Conservation (phyloP, 2,113 vertebrate genomes). For the Paratilapia polleni region DNA sequence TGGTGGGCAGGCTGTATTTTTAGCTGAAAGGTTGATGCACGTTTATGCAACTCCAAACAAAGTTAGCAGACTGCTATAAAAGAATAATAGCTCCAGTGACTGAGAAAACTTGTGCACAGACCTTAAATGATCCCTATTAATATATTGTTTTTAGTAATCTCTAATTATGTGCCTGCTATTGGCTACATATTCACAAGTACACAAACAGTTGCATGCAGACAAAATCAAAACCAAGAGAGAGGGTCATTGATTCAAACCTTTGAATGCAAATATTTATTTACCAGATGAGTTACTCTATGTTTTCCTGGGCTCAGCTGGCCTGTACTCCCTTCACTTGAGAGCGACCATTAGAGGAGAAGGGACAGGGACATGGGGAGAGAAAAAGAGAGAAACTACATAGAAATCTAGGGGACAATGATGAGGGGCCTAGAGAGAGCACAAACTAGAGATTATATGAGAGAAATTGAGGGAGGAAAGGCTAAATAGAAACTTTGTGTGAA, state of each 20-base stretch:
- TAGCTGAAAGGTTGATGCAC: conserved; percentile 40
- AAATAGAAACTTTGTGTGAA: conserved; percentile 58
- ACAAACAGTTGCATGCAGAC: not conserved
- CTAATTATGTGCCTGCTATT: conserved; percentile 9
- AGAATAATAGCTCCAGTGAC: conserved; percentile 32
- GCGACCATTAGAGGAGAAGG: conserved; percentile 49
- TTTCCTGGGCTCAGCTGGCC: conserved; percentile 67
- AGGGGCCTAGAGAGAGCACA: conserved; percentile 40
- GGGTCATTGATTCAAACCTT: conserved; percentile 71
- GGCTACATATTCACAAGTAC: not conserved
- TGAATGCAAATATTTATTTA: conserved; percentile 76
- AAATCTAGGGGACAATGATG: conserved; percentile 31
- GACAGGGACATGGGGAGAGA: not conserved
- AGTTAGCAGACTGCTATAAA: conserved; percentile 24
- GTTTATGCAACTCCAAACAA: conserved; percentile 47
- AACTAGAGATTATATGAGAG: conserved; percentile 53
- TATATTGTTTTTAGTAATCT: conserved; percentile 18
- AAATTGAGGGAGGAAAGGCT: conserved; percentile 53
- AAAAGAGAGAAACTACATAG: not conserved
- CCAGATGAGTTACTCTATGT: conserved; percentile 61
- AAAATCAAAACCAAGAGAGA: conserved; percentile 40
- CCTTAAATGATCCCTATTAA: conserved; percentile 15
- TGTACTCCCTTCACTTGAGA: conserved; percentile 69
- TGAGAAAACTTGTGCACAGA: not conserved
- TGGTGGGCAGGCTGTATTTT: conserved; percentile 47